Evolutionary conservation across 1,140 invertebrate genomes (phyloP).

Genomic region (Samia ricini): DNA sequence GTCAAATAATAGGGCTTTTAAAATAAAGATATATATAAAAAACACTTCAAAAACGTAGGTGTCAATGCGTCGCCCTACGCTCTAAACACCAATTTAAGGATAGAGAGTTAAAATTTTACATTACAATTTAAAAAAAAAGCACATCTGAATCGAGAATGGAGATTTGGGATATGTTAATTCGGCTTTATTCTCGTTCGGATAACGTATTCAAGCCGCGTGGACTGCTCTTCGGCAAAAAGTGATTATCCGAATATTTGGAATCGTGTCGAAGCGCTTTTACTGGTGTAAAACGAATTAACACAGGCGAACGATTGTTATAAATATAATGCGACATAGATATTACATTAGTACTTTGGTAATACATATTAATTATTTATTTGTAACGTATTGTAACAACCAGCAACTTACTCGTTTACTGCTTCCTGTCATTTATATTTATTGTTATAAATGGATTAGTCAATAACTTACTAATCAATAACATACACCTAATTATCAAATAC

Average conservation of each 20-base stretch:
- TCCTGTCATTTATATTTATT: no score
- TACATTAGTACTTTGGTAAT: background rate
- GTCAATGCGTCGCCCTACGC: conserved; percentile 53
- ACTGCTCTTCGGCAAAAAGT: conserved; percentile 40
- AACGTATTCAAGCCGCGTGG: conserved; percentile 46
- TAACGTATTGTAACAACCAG: no score
- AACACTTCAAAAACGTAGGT: conserved; percentile 47
- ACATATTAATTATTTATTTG: background rate
- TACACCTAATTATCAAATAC: no score
- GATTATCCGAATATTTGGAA: conserved; percentile 56
- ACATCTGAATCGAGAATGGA: conserved; percentile 33
- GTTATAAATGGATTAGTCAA: no score
- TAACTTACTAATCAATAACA: no score
- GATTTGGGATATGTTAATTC: conserved; percentile 58
- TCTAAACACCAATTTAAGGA: conserved; percentile 55
- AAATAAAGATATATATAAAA: conserved; percentile 12
- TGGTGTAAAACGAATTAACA: conserved; percentile 58
- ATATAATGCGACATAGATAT: background rate
- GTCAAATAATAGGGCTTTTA: conserved; percentile 49
- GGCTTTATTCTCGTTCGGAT: conserved; percentile 43
- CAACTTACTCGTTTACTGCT: no score
- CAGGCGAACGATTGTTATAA: conserved; percentile 18
- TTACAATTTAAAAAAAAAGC: conserved; percentile 51
- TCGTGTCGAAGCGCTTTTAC: conserved; percentile 52
- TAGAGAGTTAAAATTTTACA: conserved; percentile 50